Evolutionary conservation across 1,140 invertebrate species (phyloP).

Genomic region (Drosophila ananassae): DNA sequence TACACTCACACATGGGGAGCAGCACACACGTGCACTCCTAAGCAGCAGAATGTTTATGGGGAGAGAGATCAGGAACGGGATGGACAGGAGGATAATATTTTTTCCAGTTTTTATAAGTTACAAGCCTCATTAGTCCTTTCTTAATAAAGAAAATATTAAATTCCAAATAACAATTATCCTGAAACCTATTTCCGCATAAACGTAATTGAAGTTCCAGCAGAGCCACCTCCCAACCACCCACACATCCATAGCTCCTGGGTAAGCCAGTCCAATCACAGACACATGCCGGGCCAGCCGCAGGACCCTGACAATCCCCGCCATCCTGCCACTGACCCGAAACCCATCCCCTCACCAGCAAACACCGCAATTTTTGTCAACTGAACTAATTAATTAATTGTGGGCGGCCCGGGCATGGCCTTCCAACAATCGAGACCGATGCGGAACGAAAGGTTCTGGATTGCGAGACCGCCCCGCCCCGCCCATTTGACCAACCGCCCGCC

Average conservation of each 20-base stretch:
- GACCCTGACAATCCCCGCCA: conserved; percentile 6
- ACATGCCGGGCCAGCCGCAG: conserved; percentile 56
- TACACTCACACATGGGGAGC: conserved; percentile 30
- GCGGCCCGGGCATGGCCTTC: conserved; percentile 58
- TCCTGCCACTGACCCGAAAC: not conserved
- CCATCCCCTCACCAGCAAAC: conserved; percentile 25
- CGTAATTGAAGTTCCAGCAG: conserved; percentile 22
- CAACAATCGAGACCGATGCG: conserved; percentile 35
- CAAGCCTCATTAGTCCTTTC: too few species aligned
- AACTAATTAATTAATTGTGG: conserved; percentile 82
- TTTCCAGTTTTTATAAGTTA: too few species aligned
- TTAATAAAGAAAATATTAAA: too few species aligned
- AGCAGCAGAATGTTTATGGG: conserved; percentile 39
- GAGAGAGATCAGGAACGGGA: not conserved
- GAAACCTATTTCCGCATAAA: conserved; percentile 29
- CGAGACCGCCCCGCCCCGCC: not conserved
- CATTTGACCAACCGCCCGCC: conserved; percentile 11
- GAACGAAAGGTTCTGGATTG: conserved; percentile 28
- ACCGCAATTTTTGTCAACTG: conserved; percentile 81
- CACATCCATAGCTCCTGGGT: conserved; percentile 20
- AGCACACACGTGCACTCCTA: conserved; percentile 9
- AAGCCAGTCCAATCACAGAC: conserved; percentile 70
- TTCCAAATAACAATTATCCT: not conserved
- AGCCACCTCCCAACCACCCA: conserved; percentile 7
- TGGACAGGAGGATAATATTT: too few species aligned